Percentiles rank a stretch among this genome's conserved stretches.
These are phyloP conservation scores for Hydra vulgaris DNA, from an alignment of 30 jellyfish, hydroid and myxozoan genomes.

Conservation along the genomic window DNA sequence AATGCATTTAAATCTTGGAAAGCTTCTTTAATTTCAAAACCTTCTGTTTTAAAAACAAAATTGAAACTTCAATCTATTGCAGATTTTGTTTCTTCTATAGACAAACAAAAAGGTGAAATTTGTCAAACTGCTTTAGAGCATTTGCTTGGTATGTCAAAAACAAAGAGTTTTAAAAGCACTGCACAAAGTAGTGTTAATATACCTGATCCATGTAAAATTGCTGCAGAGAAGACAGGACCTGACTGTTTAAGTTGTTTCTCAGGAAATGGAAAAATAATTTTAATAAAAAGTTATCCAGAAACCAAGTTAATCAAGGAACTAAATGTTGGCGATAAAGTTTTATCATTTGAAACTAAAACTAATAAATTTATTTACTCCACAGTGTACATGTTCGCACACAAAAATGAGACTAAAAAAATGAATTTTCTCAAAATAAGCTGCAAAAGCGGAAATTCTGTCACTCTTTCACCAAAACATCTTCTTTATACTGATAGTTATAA, in stretches of 20 bases:
- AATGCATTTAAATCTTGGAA: neutral
- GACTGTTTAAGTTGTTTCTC: neutral
- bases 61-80: neutral
- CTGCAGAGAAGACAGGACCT: neutral
- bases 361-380: neutral
- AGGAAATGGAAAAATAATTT: neutral
- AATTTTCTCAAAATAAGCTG: neutral
- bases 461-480: neutral
- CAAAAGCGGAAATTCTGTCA: neutral
- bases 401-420: neutral
- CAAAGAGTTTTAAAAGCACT: neutral
- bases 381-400: neutral
- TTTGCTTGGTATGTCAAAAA: neutral
- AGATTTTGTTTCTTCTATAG: neutral
- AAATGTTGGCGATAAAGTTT: neutral
- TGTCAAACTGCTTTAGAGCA: neutral
- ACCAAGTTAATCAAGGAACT: neutral
- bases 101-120: neutral
- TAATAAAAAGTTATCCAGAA: neutral
- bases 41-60: neutral
- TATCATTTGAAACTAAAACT: neutral
- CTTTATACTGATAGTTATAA: neutral
- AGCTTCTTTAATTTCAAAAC: neutral
- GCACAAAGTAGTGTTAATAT: neutral
- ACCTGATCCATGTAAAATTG: neutral